Evolutionary conservation across 2,113 vertebrate species (phyloP).

Genomic region (Sinocyclocheilus maitianheensis): DNA sequence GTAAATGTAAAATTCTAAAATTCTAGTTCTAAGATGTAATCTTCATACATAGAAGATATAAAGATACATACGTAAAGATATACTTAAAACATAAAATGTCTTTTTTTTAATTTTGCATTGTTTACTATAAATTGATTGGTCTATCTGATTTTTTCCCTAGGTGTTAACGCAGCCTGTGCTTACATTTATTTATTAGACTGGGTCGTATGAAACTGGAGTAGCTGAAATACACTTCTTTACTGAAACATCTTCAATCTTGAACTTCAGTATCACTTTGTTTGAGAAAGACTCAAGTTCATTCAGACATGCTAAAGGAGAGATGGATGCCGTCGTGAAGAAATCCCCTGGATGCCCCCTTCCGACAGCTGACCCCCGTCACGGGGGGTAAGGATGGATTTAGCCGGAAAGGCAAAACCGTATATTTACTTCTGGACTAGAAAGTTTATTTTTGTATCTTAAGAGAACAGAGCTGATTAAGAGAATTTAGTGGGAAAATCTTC

Average conservation of each 20-base stretch:
- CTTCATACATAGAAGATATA: too few species aligned
- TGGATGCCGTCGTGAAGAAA: slow-evolving; percentile 65
- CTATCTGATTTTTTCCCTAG: background rate
- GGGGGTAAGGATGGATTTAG: slow-evolving; percentile 52
- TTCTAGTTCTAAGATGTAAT: too few species aligned
- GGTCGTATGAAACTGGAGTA: background rate
- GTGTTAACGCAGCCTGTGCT: background rate
- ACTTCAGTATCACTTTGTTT: background rate
- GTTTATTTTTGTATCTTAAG: too few species aligned
- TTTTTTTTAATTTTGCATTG: background rate
- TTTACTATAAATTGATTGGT: background rate
- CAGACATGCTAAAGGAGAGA: slow-evolving; percentile 5
- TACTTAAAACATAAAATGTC: too few species aligned
- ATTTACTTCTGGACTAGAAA: too few species aligned
- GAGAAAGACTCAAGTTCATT: background rate
- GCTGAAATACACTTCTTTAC: background rate
- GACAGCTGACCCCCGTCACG: slow-evolving; percentile 63
- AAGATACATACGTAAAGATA: too few species aligned
- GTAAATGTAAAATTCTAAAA: background rate
- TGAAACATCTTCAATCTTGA: background rate
- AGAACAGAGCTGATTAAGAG: too few species aligned
- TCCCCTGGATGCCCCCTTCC: slow-evolving; percentile 62
- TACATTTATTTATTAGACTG: background rate
- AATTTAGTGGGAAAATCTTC: too few species aligned
- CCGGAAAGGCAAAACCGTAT: slow-evolving; percentile 62